Evolutionary conservation across 2,797 vertebrate genomes (phyloP).

Genomic region (Moxostoma hubbsi): DNA sequence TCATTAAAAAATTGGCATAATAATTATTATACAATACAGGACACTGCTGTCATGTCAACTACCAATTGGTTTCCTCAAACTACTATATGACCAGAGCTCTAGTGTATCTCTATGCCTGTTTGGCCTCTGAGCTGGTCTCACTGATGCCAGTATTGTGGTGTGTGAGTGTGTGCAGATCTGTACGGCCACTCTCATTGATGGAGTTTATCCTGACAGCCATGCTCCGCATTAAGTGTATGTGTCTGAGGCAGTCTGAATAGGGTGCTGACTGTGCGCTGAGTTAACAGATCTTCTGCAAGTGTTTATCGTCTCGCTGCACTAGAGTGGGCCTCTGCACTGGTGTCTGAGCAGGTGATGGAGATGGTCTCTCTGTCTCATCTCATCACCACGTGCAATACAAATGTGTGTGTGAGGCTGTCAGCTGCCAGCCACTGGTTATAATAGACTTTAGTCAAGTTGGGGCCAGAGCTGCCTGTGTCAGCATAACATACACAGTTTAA

Average conservation of each 20-base stretch:
- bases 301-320: constrained; percentile 71
- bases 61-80: no score
- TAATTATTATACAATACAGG: no score
- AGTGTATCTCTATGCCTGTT: not conserved
- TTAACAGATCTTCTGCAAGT: constrained; percentile 55
- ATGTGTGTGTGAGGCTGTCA: constrained; percentile 69
- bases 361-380: constrained; percentile 78
- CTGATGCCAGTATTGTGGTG: not conserved
- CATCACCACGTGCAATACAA: constrained; percentile 58
- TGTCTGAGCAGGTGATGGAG: constrained; percentile 73
- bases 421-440: constrained; percentile 66
- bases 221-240: constrained; percentile 59
- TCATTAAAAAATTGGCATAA: no score
- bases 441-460: constrained; percentile 61
- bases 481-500: constrained; percentile 60
- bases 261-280: constrained; percentile 75
- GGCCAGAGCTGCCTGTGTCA: constrained; percentile 70
- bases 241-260: constrained; percentile 56
- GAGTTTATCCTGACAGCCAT: constrained; percentile 61
- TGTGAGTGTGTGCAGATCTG: constrained; percentile 11
- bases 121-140: constrained; percentile 1
- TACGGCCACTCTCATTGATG: constrained; percentile 60
- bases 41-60: no score
- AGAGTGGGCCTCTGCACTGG: constrained; percentile 67
- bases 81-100: not conserved